A percentile compares a stretch with the other conserved stretches of the same genome.
Evolutionary conservation across 2,797 vertebrate species (phyloP).

Genomic region (Pantherophis vulpinus): DNA sequence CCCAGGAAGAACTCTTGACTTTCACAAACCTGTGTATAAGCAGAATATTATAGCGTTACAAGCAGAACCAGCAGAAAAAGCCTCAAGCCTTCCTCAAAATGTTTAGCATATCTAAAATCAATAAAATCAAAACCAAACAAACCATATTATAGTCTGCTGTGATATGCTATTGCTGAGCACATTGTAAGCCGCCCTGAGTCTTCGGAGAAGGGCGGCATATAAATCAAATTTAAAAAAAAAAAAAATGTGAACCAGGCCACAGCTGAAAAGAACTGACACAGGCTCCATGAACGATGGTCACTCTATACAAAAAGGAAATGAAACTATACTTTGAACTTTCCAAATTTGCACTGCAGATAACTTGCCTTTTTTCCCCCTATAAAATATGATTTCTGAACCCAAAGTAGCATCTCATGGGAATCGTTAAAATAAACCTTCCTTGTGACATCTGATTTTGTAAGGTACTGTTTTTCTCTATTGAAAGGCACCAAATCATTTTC

Average conservation of each 20-base stretch:
- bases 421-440: not conserved
- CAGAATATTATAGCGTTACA: not conserved
- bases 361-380: rapidly evolving
- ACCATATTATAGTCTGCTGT: not conserved
- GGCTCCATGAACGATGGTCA: not conserved
- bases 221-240: too few relatives aligned
- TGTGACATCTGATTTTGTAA: not conserved
- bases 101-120: not conserved
- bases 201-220: too few relatives aligned
- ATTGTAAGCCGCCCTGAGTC: too few relatives aligned
- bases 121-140: not conserved
- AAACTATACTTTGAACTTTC: not conserved
- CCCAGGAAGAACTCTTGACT: not conserved
- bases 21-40: not conserved
- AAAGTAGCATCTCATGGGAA: not conserved
- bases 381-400: not conserved
- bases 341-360: not conserved
- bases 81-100: not conserved
- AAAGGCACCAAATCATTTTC: not conserved
- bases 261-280: not conserved
- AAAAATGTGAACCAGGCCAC: not conserved
- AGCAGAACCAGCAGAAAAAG: not conserved
- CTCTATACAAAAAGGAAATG: not conserved
- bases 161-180: too few relatives aligned
- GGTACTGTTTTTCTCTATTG: not conserved